A percentile compares a stretch with the other conserved stretches of the same genome.
Evolutionary conservation across 2,113 vertebrate species (phyloP).

Genomic region (Anolis sagrei): DNA sequence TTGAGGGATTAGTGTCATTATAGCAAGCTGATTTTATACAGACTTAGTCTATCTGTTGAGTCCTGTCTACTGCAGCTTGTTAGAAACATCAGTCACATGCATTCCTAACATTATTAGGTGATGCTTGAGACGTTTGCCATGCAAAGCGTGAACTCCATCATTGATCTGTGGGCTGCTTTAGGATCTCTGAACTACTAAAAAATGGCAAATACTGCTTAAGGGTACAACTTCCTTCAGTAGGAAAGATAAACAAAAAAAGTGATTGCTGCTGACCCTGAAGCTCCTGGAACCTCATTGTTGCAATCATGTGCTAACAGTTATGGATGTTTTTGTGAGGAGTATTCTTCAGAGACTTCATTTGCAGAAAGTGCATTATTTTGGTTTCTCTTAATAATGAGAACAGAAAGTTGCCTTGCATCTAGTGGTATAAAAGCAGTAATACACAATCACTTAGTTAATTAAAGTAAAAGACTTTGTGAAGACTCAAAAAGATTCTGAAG

Average conservation of each 20-base stretch:
- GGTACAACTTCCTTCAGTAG: background rate
- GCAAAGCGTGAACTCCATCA: background rate
- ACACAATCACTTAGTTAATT: conserved; percentile 25
- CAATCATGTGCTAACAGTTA: background rate
- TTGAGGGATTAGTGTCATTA: background rate
- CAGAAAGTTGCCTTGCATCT: rapidly evolving
- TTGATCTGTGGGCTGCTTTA: background rate
- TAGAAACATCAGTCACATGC: background rate
- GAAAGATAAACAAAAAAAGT: background rate
- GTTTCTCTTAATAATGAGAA: background rate
- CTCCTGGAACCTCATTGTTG: background rate
- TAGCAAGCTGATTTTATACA: background rate
- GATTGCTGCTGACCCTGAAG: background rate
- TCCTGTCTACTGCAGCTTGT: background rate
- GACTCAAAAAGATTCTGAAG: background rate
- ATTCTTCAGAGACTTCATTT: background rate
- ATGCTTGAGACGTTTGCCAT: background rate
- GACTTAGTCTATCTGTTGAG: background rate
- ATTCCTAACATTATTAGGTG: background rate
- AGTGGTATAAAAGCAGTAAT: background rate
- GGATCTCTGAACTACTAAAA: background rate
- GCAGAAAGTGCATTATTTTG: no score
- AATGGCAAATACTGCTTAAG: background rate
- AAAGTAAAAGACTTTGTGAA: background rate
- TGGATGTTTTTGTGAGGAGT: conserved; percentile 10